Evolutionary conservation across 2,113 vertebrate genomes (phyloP).

Genomic region (Cyanocitta stelleri): DNA sequence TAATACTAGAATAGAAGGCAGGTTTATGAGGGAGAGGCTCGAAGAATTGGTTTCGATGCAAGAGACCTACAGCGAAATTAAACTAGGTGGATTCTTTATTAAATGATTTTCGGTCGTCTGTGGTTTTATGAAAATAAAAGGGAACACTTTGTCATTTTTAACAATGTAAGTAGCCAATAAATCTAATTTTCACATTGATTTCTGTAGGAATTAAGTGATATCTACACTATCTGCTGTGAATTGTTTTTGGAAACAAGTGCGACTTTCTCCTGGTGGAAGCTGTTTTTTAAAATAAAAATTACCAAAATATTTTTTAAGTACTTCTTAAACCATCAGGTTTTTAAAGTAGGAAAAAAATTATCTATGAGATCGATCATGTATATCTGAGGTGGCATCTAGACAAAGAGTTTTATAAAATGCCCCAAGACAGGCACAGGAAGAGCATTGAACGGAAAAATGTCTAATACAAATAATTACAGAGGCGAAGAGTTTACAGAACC

Average conservation of each 20-base stretch:
- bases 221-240: slow-evolving; percentile 65
- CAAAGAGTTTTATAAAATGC: background rate
- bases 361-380: background rate
- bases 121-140: slow-evolving; percentile 76
- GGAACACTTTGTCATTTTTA: slow-evolving; percentile 77
- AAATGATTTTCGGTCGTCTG: slow-evolving; percentile 72
- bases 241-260: slow-evolving; percentile 45
- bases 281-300: background rate
- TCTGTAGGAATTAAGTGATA: slow-evolving; percentile 70
- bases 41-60: slow-evolving; percentile 9
- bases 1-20: background rate
- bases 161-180: slow-evolving; percentile 74
- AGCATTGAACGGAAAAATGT: background rate
- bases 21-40: background rate
- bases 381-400: background rate
- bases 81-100: slow-evolving; percentile 64
- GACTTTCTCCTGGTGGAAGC: background rate
- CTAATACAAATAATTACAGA: background rate
- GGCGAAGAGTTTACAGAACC: background rate
- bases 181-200: slow-evolving; percentile 79
- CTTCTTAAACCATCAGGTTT: background rate
- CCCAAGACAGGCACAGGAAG: background rate
- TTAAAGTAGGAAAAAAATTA: background rate
- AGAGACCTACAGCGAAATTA: slow-evolving; percentile 54
- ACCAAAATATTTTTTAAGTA: background rate